A percentile compares a stretch with the other conserved stretches of the same genome.
These are phyloP conservation scores for Brachyhypopomus occidentalis DNA, from an alignment of 2,113 vertebrate genomes.

Conservation along the genomic window DNA sequence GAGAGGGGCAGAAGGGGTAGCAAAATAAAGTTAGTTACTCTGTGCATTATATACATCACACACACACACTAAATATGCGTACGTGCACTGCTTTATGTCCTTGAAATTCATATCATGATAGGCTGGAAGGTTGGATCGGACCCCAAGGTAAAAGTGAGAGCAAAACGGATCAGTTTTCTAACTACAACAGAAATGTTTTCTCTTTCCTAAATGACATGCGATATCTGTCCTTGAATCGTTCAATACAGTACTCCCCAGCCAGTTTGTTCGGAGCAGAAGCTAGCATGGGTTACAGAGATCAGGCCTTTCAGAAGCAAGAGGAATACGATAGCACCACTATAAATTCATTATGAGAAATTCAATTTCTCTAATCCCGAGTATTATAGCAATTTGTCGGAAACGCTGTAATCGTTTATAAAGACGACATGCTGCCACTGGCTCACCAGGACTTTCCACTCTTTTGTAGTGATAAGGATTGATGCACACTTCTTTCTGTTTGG, in stretches of 20 bases:
- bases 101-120: not conserved
- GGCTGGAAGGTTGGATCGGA: not conserved
- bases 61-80: not conserved
- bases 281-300: constrained; percentile 39
- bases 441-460: constrained; percentile 96
- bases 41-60: too few species aligned
- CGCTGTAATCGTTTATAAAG: too few species aligned
- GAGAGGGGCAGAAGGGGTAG: constrained; percentile 47
- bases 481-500: constrained; percentile 99
- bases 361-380: not conserved
- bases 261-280: constrained; percentile 26
- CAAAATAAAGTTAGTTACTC: not conserved
- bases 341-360: constrained; percentile 13
- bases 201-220: constrained; percentile 54
- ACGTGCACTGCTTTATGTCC: not conserved
- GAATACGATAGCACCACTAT: constrained; percentile 39
- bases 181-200: constrained; percentile 36
- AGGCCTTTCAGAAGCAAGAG: constrained; percentile 7
- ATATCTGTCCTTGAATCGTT: constrained; percentile 58
- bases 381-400: not conserved
- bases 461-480: constrained; percentile 99
- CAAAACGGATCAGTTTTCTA: constrained; percentile 37
- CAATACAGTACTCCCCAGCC: constrained; percentile 51
- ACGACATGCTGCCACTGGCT: not conserved
- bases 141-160: constrained; percentile 39